phyloP scores from a whole-genome alignment of 2,888 invertebrate genomes.

The Caenorhabditis uteleia region DNA sequence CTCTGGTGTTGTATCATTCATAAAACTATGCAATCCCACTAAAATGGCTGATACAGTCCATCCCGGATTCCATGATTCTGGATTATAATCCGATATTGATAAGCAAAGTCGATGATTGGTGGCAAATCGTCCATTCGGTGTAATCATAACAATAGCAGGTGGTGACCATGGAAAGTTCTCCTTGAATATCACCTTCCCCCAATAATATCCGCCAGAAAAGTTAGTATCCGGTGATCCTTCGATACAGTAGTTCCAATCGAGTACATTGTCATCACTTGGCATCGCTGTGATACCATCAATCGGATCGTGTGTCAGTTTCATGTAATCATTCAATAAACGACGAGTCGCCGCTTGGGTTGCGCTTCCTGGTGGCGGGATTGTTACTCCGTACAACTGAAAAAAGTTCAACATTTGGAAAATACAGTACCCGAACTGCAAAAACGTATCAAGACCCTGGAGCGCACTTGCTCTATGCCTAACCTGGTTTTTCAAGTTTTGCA shows the following conservation, averaged over 20 bases:
- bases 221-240: conserved; percentile 92
- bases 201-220: conserved; percentile 86
- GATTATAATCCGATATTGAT: conserved; percentile 92
- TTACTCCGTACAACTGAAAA: conserved; percentile 8
- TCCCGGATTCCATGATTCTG: conserved; percentile 99
- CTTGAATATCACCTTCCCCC: conserved; percentile 93
- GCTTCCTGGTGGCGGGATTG: conserved; percentile 25
- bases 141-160: conserved; percentile 74
- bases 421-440: too few species aligned
- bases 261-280: conserved; percentile 90
- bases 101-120: conserved; percentile 79
- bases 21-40: conserved; percentile 68
- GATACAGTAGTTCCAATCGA: conserved; percentile 98
- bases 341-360: conserved; percentile 77
- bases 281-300: conserved; percentile 72
- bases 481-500: too few species aligned
- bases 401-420: too few species aligned
- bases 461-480: too few species aligned
- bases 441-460: too few species aligned
- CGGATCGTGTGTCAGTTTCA: conserved; percentile 79
- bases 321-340: conserved; percentile 91
- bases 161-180: conserved; percentile 68
- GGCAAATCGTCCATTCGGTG: conserved; percentile 82
- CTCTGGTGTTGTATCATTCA: conserved; percentile 93
- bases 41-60: conserved; percentile 96